Conservation (phyloP, 2,797 vertebrate genomes). For the Neostethus bicornis region DNA sequence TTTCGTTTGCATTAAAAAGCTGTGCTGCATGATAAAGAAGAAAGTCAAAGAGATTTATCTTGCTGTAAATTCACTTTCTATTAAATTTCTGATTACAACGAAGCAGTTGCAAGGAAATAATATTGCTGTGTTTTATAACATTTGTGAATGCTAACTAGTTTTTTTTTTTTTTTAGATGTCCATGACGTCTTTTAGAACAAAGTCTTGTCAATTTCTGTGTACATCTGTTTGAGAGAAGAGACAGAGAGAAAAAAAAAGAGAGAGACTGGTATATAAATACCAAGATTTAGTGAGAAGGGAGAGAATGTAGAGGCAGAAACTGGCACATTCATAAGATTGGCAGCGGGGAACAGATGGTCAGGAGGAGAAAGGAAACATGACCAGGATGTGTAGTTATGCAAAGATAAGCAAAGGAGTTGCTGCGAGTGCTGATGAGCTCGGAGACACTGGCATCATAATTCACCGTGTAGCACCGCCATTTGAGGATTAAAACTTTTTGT, state of each 20-base stretch:
- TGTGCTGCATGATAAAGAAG: conserved; percentile 2
- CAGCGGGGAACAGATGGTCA: conserved; percentile 82
- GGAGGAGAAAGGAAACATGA: conserved; percentile 78
- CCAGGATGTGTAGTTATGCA: conserved; percentile 78
- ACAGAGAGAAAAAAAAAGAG: conserved; percentile 21
- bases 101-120: conserved; percentile 2
- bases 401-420: conserved; percentile 74
- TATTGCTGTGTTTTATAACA: background rate
- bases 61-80: conserved; percentile 2
- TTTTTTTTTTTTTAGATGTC: background rate
- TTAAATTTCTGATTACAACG: conserved; percentile 5
- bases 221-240: conserved; percentile 7
- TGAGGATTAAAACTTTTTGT: conserved; percentile 51
- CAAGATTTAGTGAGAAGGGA: conserved; percentile 59
- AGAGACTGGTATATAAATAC: conserved; percentile 66
- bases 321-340: conserved; percentile 77
- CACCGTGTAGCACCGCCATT: conserved; percentile 41
- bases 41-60: background rate
- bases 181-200: background rate
- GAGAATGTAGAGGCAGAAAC: conserved; percentile 63
- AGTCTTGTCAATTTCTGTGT: background rate
- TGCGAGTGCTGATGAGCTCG: conserved; percentile 71
- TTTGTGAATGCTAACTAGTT: background rate
- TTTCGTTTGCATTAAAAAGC: conserved; percentile 7
- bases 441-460: conserved; percentile 61